These are phyloP conservation scores for Homalodisca vitripennis DNA, from an alignment of 1,140 invertebrate species.

Conservation along the genomic window DNA sequence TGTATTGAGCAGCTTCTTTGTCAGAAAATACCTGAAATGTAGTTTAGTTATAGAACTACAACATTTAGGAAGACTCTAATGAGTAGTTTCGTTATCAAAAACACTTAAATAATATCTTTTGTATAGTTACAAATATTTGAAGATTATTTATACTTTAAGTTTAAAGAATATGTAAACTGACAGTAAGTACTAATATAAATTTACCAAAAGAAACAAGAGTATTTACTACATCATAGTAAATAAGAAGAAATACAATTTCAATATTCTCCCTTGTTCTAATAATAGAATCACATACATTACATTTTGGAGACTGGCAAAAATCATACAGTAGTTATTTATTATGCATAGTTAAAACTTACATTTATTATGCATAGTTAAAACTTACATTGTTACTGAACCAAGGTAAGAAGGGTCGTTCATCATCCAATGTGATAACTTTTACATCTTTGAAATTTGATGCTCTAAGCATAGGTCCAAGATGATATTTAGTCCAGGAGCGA, in stretches of 20 bases:
- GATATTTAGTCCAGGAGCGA: conserved; percentile 63
- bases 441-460: conserved; percentile 56
- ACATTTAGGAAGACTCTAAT: not conserved
- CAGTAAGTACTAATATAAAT: too few species aligned
- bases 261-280: not conserved
- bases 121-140: not conserved
- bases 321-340: not conserved
- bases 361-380: not conserved
- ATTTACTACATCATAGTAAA: not conserved
- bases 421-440: conserved; percentile 68
- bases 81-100: not conserved
- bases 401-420: conserved; percentile 64
- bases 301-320: not conserved
- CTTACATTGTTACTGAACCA: conserved; percentile 61
- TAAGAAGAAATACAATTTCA: not conserved
- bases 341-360: not conserved
- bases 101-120: not conserved
- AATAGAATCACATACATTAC: not conserved
- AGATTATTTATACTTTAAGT: not conserved
- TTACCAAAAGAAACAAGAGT: too few species aligned
- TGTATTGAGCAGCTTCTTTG: conserved; percentile 1
- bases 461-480: conserved; percentile 64
- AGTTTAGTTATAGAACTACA: not conserved
- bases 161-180: not conserved
- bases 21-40: not conserved